Conservation (phyloP, 2,888 invertebrate genomes). For the Watsonalla binaria region DNA sequence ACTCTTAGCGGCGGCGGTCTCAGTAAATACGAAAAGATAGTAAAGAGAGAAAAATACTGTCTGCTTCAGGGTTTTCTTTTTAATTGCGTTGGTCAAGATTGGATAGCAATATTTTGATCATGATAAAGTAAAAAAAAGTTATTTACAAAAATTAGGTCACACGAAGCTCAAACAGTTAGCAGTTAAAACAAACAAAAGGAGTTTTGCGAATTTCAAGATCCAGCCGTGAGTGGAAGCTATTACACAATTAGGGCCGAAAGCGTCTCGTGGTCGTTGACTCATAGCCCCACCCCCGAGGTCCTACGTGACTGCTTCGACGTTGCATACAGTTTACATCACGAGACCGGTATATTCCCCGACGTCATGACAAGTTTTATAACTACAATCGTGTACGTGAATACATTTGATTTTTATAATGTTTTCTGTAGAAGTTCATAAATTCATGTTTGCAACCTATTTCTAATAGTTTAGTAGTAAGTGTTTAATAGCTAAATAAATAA, state of each 20-base stretch:
- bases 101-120: too few relatives aligned
- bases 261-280: constrained; percentile 46
- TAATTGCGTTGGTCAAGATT: too few relatives aligned
- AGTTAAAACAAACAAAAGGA: constrained; percentile 12
- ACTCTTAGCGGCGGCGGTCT: constrained; percentile 22
- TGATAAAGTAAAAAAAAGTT: too few relatives aligned
- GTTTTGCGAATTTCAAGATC: constrained; percentile 32
- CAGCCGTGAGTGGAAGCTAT: constrained; percentile 25
- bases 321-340: constrained; percentile 47
- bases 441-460: too few relatives aligned
- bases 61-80: not conserved
- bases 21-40: constrained; percentile 11
- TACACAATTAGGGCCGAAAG: constrained; percentile 58
- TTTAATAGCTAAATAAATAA: too few relatives aligned
- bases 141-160: not conserved
- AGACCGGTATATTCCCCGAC: constrained; percentile 18
- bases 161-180: not conserved
- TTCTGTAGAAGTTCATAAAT: too few relatives aligned
- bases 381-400: not conserved
- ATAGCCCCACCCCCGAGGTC: constrained; percentile 39
- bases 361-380: not conserved
- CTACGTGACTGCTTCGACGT: constrained; percentile 63
- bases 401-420: too few relatives aligned
- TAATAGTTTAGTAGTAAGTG: too few relatives aligned
- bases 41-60: constrained; percentile 4